A percentile compares a stretch with the other conserved stretches of the same genome.
phyloP scores from a whole-genome alignment of 2,888 invertebrate species.

The Dicranocentrus wangi region DNA sequence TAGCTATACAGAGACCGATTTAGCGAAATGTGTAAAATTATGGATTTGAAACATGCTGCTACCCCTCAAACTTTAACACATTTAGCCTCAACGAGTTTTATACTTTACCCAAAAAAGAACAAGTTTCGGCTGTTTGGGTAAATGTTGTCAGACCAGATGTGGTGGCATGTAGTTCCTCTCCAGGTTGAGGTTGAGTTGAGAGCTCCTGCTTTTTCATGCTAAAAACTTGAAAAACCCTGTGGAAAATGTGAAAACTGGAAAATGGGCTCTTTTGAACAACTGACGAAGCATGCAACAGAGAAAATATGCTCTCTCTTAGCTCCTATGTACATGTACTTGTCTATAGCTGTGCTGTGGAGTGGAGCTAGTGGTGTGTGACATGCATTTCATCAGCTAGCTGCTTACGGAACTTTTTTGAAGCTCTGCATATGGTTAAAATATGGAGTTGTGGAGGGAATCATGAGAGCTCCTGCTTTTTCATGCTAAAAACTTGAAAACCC shows the following conservation, averaged over 20 bases:
- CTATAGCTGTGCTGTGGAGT: too few species aligned
- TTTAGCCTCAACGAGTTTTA: too few species aligned
- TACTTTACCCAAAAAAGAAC: too few species aligned
- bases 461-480: conserved; percentile 39
- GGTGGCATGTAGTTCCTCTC: conserved; percentile 50
- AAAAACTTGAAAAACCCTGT: conserved; percentile 23
- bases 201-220: conserved; percentile 35
- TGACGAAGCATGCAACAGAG: conserved; percentile 48
- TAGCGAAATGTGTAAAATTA: not conserved
- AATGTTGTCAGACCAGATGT: too few species aligned
- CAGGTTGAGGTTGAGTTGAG: too few species aligned
- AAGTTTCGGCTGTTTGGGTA: too few species aligned
- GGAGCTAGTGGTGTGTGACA: conserved; percentile 38
- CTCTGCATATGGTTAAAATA: not conserved
- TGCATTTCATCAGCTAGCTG: not conserved
- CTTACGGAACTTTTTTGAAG: too few species aligned
- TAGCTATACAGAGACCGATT: conserved; percentile 26
- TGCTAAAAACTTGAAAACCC: conserved; percentile 26
- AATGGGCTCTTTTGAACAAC: conserved; percentile 47
- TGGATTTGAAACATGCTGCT: too few species aligned
- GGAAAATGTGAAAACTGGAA: conserved; percentile 54
- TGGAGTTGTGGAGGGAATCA: conserved; percentile 24
- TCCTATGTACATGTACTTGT: conserved; percentile 56
- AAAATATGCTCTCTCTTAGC: not conserved
- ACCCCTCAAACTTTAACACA: too few species aligned